A percentile compares a stretch with the other conserved stretches of the same genome.
phyloP scores from a whole-genome alignment of 2,113 vertebrate genomes.

The Carassius carassius region DNA sequence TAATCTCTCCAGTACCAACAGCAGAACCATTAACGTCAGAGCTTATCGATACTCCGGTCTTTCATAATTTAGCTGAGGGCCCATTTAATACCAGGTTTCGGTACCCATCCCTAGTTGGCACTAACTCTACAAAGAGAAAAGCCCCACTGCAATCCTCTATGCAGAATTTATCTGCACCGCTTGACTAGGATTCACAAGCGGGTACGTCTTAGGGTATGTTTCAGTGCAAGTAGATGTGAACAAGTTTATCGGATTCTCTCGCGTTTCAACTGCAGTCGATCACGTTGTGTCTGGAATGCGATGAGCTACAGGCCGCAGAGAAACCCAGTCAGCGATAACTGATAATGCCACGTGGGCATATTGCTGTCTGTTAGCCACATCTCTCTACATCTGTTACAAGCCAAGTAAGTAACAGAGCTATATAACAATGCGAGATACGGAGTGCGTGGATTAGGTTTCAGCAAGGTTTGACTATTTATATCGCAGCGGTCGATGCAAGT shows the following conservation, averaged over 20 bases:
- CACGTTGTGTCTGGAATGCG: conserved; percentile 30
- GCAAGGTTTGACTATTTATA: conserved; percentile 22
- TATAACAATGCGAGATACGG: conserved; percentile 18
- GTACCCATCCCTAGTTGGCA: too few relatives aligned
- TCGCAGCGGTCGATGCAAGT: not conserved
- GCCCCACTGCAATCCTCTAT: not conserved
- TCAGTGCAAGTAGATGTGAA: conserved; percentile 15
- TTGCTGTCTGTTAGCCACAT: conserved; percentile 38
- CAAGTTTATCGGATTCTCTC: conserved; percentile 23
- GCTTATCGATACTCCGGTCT: too few relatives aligned
- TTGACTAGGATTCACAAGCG: conserved; percentile 11
- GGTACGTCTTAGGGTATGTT: conserved; percentile 4
- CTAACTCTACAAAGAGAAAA: not conserved
- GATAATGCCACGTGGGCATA: conserved; percentile 40
- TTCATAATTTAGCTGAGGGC: too few relatives aligned
- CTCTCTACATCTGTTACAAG: conserved; percentile 33
- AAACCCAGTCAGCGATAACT: conserved; percentile 30
- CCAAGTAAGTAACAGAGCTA: conserved; percentile 36
- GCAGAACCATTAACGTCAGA: too few relatives aligned
- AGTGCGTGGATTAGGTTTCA: conserved; percentile 1
- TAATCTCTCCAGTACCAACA: too few relatives aligned
- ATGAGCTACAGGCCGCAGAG: conserved; percentile 6
- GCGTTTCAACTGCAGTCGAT: conserved; percentile 31
- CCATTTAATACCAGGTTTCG: too few relatives aligned
- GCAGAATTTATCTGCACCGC: conserved; percentile 14